Base-by-base conservation (phyloP, 2,113 vertebrate species). In the Gila orcuttii region DNA sequence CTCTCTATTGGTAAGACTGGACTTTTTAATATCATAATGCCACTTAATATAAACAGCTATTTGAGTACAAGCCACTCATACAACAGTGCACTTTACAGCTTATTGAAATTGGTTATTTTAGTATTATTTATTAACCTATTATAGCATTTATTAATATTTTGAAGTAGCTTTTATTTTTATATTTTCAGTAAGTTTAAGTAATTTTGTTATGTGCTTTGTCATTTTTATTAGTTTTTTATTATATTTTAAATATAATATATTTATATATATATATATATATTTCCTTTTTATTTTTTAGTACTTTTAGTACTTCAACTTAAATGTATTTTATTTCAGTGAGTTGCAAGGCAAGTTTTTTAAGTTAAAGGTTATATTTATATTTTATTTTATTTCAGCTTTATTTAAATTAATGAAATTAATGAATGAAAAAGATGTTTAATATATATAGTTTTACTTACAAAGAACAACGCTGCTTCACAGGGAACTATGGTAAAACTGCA, bases 1-100 rank as follows among this genome's bases (percentile, higher is more conserved):
- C 93, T 98, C 74, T 98, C 97, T 71, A 96, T 98, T 82, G 97
- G 98, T 99, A 90, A 19, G 85, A 50, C 59, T 62, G 17, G 25
- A 84, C 39, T 83, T 9, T n/a, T 62, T 77, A n/a, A 39, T 68
- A 39, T 66, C 25, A 21, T 57, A 42, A 21, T 68, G 11, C 15
- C 11, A 62, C 21, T 62, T 62, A 62, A 39, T 42, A 42, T 71
- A 42, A 39, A 12, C 21, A 39, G 19, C 64, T 19, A 7, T 73
- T 74, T 74, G 39, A 74, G 36, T 45, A n/a, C 7, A 68, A 31
- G 5, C 9, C 62, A 66, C 25, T 31, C 12, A 66, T 31, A 13
- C 60, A 28, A 28, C 11, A 64, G 12, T 52, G 13, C 1, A 52
- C 50, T 52, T 17, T 13, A 52, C 15, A 52, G 1, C 13, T 52